Percentiles rank a stretch among this genome's conserved stretches.
These are phyloP conservation scores for Brassicogethes aeneus DNA, from an alignment of 2,888 invertebrate genomes.

Conservation along the genomic window DNA sequence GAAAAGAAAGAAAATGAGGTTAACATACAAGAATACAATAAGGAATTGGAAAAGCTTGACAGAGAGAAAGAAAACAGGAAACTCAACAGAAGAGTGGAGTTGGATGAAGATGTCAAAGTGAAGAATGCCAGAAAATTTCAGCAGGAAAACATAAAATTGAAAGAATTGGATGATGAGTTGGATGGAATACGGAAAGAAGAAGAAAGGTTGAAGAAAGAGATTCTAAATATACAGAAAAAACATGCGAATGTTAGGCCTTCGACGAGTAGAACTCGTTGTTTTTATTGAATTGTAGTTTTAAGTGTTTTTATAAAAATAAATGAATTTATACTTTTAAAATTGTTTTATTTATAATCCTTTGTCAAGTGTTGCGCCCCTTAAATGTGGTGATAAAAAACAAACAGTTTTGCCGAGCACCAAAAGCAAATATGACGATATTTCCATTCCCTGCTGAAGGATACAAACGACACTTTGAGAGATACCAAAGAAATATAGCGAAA, in stretches of 20 bases:
- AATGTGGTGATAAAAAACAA: slow-evolving; percentile 33
- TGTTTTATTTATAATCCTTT: too few species aligned
- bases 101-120: slow-evolving; percentile 30
- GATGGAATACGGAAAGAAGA: slow-evolving; percentile 41
- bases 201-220: slow-evolving; percentile 44
- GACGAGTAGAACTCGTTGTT: slow-evolving; percentile 35
- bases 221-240: slow-evolving; percentile 43
- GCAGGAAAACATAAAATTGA: slow-evolving; percentile 36
- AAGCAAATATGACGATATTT: slow-evolving; percentile 38
- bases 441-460: slow-evolving; percentile 48
- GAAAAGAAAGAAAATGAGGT: slow-evolving; percentile 48
- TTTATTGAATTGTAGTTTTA: too few species aligned
- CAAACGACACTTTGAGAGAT: slow-evolving; percentile 46
- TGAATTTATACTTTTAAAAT: too few species aligned
- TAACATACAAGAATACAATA: slow-evolving; percentile 46
- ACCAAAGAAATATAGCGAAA: slow-evolving; percentile 50
- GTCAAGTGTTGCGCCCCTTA: too few species aligned
- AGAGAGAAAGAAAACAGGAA: slow-evolving; percentile 42
- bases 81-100: slow-evolving; percentile 38
- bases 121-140: slow-evolving; percentile 39
- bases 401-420: slow-evolving; percentile 7
- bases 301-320: too few species aligned
- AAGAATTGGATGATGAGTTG: slow-evolving; percentile 35
- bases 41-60: slow-evolving; percentile 40
- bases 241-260: slow-evolving; percentile 32